A percentile compares a stretch with the other conserved stretches of the same genome.
Evolutionary conservation across 2,797 vertebrate species (phyloP).

Genomic region (Oreochromis mossambicus): DNA sequence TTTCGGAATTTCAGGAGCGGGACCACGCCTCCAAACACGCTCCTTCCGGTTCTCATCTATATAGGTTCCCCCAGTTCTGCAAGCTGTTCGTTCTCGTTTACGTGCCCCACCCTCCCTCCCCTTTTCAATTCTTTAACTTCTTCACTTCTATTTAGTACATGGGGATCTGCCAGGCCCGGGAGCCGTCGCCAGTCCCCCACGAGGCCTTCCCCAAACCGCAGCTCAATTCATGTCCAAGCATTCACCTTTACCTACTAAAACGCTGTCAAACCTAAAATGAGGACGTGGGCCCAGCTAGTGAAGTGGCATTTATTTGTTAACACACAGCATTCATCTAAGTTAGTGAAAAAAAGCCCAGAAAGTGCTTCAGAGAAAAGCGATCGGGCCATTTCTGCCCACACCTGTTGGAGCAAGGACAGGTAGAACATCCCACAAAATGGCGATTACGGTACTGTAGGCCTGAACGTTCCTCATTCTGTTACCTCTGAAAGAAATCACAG

Average conservation of each 20-base stretch:
- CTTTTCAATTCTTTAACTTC: neutral
- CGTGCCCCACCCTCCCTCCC: accelerated
- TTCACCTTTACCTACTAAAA: neutral
- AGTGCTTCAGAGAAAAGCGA: neutral
- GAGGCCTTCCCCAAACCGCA: neutral
- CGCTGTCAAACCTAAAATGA: neutral
- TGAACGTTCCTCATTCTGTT: accelerated
- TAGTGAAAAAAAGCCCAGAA: neutral
- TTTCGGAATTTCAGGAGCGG: accelerated
- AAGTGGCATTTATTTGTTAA: neutral
- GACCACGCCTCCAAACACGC: neutral
- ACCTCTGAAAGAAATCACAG: neutral
- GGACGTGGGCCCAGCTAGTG: too few species aligned
- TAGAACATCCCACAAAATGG: neutral
- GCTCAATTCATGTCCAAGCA: neutral
- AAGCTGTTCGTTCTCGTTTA: accelerated
- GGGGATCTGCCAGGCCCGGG: accelerated
- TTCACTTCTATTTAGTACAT: accelerated
- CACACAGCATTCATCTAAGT: accelerated
- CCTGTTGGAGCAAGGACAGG: neutral
- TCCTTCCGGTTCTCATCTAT: neutral
- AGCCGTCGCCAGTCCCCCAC: neutral
- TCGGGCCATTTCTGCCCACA: neutral
- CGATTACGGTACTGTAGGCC: accelerated
- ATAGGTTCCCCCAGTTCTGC: neutral